A percentile compares a stretch with the other conserved stretches of the same genome.
Evolutionary conservation across 35 echinoderm and acorn worm genomes (phyloP).

Genomic region (Ptychodera flava): DNA sequence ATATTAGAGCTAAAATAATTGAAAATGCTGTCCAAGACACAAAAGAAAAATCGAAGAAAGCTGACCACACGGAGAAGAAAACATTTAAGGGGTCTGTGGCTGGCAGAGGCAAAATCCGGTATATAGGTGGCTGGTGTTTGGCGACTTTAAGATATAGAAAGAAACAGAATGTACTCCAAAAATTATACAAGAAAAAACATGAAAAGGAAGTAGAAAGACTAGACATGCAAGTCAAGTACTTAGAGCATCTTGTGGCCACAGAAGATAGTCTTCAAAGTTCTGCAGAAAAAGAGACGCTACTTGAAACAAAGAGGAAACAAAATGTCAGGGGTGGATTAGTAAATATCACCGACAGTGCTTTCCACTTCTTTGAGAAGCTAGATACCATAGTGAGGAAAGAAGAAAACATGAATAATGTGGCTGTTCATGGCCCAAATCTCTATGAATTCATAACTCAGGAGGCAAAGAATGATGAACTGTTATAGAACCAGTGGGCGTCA

Average conservation of each 20-base stretch:
- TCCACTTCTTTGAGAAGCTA: not conserved
- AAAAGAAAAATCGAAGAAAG: not conserved
- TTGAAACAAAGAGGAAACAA: not conserved
- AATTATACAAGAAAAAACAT: not conserved
- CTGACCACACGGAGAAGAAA: not conserved
- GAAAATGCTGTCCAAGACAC: not conserved
- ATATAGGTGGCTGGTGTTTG: not conserved
- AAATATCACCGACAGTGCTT: not conserved
- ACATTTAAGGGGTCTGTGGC: not conserved
- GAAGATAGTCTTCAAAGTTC: not conserved
- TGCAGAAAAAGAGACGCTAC: not conserved
- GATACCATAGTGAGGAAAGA: constrained; percentile 10
- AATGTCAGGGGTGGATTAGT: not conserved
- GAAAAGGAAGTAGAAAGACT: not conserved
- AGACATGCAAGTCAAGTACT: not conserved
- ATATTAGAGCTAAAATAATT: not conserved
- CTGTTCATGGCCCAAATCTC: not conserved
- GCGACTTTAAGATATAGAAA: not conserved
- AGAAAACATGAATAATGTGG: constrained; percentile 3
- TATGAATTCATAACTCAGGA: constrained; percentile 3
- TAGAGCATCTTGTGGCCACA: not conserved
- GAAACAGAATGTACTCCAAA: not conserved
- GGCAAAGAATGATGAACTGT: too few species aligned
- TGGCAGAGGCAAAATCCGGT: not conserved
- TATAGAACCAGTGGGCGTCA: too few species aligned